These are phyloP conservation scores for Drosophila colorata DNA, from an alignment of 2,888 invertebrate genomes.

Conservation along the genomic window DNA sequence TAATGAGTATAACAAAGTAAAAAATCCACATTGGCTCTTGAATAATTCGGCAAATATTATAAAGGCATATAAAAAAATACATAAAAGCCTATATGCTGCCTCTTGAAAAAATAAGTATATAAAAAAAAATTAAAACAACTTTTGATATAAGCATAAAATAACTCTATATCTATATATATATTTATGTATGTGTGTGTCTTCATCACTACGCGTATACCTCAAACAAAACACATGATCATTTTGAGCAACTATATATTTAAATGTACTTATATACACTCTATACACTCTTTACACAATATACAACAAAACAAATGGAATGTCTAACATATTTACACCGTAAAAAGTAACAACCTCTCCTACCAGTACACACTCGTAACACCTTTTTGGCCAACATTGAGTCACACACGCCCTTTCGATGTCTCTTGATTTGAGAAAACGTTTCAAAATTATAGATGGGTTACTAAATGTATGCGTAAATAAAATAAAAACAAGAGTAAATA, in stretches of 20 bases:
- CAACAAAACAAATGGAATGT: conserved; percentile 43
- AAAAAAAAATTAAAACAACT: conserved; percentile 42
- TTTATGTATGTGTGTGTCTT: conserved; percentile 85
- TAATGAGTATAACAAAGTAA: conserved; percentile 34
- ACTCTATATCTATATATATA: conserved; percentile 70
- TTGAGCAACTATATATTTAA: conserved; percentile 68
- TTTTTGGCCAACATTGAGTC: conserved; percentile 46
- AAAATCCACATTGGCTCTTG: conserved; percentile 63
- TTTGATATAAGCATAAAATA: conserved; percentile 57
- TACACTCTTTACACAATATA: conserved; percentile 56
- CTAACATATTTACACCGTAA: conserved; percentile 67
- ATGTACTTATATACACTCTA: conserved; percentile 73
- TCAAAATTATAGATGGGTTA: conserved; percentile 61
- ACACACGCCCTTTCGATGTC: conserved; percentile 51
- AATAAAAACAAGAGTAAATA: conserved; percentile 62
- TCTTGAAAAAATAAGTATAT: conserved; percentile 29
- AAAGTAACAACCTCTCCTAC: conserved; percentile 33
- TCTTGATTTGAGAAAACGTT: conserved; percentile 53
- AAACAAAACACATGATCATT: conserved; percentile 78
- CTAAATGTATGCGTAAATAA: conserved; percentile 72
- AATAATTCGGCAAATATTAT: conserved; percentile 40
- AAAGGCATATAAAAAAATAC: conserved; percentile 43
- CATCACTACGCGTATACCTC: conserved; percentile 87
- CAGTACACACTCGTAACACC: conserved; percentile 37
- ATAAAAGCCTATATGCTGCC: conserved; percentile 72